These are phyloP conservation scores for Merluccius polli DNA, from an alignment of 2,797 vertebrate species.

Conservation along the genomic window DNA sequence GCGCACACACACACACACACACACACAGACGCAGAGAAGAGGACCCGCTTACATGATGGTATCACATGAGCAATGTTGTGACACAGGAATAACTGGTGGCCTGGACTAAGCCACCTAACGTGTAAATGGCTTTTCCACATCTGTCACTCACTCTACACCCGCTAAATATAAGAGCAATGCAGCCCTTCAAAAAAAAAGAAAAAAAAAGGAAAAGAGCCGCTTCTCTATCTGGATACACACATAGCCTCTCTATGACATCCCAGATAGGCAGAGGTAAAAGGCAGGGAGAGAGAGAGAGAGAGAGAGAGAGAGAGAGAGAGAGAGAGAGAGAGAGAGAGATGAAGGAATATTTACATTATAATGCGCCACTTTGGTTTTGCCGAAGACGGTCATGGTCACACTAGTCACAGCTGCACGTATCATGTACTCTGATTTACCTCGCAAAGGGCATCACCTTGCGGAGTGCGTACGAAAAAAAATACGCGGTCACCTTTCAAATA, in stretches of 20 bases:
- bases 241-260: background rate
- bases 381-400: conserved; percentile 22
- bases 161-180: background rate
- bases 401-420: conserved; percentile 3
- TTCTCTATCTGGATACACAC: background rate
- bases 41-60: conserved; percentile 16
- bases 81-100: background rate
- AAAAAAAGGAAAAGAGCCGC: background rate
- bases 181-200: background rate
- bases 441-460: conserved; percentile 14
- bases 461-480: background rate
- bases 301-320: background rate
- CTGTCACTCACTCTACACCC: background rate
- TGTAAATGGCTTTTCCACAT: background rate
- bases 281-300: background rate
- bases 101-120: background rate
- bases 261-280: background rate
- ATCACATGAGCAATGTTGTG: conserved; percentile 8
- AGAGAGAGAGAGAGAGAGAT: background rate
- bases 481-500: background rate
- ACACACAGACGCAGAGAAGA: conserved; percentile 6
- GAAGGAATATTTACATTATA: conserved; percentile 43
- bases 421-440: conserved; percentile 35
- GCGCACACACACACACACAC: conserved; percentile 10
- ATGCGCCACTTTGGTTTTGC: conserved; percentile 28